Evolutionary conservation across 2,888 invertebrate genomes (phyloP), one percentile per base, ranked within the genome.

Genomic region (Caenorhabditis uteleia): DNA sequence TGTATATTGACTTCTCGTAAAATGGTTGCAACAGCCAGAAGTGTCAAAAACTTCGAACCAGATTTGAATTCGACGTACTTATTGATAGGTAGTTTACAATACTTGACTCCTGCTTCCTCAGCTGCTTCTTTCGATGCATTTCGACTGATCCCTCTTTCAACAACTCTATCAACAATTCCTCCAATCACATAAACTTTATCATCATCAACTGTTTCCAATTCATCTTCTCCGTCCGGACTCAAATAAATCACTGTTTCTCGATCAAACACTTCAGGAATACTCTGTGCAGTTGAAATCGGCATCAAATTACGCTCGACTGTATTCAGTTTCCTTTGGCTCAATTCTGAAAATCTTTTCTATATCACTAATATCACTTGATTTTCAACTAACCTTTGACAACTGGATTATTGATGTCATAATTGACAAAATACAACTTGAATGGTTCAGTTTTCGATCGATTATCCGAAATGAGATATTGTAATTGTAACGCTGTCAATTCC

Each of bases 121-220:
- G 82, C 79, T 2, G 75, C 67, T 23, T 71, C 65, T n/a, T 50
- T 29, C 7, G 78, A 78, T 0, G 82, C 82, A 10, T 68, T 43
- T 25, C 42, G 49, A 0, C 68, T 70, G 18, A 82, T 78, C 18
- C 67, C 57, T 23, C 56, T 65, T 50, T 82, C 82, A 0, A 39
- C 29, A 4, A 78, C 76, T 16, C 80, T 65, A 57, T 82, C 82
- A 23, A 82, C 82, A 45, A 82, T 82, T 31, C 81, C 82, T 23
- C 82, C 82, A 26, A 82, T 71, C 7, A 82, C 69, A 49, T 76
- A 79, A 14, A 73, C 56, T 31, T 65, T 46, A 18, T 66, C 69
- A 39, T 70, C 68, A 16, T 69, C 61, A 4, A 75, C 56, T 8
- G 42, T 56, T 27, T 60, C 55, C 23, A 82, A 45, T 44, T 67